These are phyloP conservation scores for Ceratothoa steindachneri DNA, from an alignment of 2,888 invertebrate species.

Conservation along the genomic window DNA sequence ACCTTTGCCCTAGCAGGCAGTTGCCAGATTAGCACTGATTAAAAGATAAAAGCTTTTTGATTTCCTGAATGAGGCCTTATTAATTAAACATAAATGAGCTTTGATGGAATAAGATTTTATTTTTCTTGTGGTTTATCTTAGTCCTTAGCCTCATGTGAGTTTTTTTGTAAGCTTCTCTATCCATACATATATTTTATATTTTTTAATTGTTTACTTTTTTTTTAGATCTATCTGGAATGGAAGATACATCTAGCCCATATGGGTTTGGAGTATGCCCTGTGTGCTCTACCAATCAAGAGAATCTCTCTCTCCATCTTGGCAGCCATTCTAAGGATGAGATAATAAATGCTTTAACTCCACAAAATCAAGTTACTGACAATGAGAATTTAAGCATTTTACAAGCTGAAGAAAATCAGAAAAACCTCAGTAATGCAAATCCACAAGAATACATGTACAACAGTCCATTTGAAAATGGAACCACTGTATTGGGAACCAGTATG, in stretches of 20 bases:
- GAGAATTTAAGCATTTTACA: not conserved
- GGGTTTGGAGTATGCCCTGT: not conserved
- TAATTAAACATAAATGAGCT: too few relatives aligned
- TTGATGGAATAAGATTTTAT: too few relatives aligned
- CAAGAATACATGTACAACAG: not conserved
- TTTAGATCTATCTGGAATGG: not conserved
- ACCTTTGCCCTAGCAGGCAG: too few relatives aligned
- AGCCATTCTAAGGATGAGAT: constrained; percentile 2
- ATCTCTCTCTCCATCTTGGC: constrained; percentile 1
- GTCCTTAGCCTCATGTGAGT: too few relatives aligned
- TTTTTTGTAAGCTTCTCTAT: too few relatives aligned
- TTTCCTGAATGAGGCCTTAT: too few relatives aligned
- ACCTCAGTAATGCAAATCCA: not conserved
- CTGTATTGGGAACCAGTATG: not conserved
- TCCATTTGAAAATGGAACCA: not conserved
- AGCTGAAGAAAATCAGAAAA: not conserved
- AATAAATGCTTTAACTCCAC: not conserved
- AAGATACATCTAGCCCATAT: not conserved
- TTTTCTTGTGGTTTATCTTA: too few relatives aligned
- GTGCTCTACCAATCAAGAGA: not conserved
- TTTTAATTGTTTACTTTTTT: not conserved
- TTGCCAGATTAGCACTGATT: too few relatives aligned
- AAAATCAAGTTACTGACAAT: not conserved
- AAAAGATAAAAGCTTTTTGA: too few relatives aligned
- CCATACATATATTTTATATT: too few relatives aligned